A percentile compares a stretch with the other conserved stretches of the same genome.
Evolutionary conservation across 2,113 vertebrate genomes (phyloP).

Genomic region (Oceanodroma tethys): DNA sequence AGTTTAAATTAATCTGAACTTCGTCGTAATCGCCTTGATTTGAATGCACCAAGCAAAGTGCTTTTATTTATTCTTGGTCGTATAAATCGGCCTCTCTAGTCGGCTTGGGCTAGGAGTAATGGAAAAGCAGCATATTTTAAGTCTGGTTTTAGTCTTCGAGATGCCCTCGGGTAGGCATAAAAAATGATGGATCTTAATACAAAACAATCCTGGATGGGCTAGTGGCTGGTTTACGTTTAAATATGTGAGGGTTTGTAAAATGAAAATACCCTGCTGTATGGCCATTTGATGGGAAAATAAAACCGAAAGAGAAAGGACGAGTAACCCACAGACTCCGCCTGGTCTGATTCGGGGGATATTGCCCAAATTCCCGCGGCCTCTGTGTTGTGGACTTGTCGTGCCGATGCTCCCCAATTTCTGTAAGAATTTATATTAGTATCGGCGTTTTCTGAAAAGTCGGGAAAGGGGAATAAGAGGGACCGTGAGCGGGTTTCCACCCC

Average conservation of each 20-base stretch:
- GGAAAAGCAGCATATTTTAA: neutral
- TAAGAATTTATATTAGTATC: neutral
- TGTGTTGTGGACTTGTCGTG: neutral
- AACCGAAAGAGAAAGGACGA: slow-evolving; percentile 13
- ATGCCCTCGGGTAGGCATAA: neutral
- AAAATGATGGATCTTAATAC: neutral
- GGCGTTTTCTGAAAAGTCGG: neutral
- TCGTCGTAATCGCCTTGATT: neutral
- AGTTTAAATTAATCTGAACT: slow-evolving; percentile 9
- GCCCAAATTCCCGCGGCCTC: neutral
- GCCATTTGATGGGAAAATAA: neutral
- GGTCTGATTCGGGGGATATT: neutral
- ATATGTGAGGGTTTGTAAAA: neutral
- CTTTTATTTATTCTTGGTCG: neutral
- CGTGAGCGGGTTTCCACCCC: neutral
- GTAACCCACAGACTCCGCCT: neutral
- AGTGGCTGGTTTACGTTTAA: neutral
- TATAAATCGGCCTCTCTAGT: neutral
- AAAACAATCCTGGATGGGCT: neutral
- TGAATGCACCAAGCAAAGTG: neutral
- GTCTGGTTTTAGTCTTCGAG: neutral
- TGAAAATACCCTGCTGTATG: neutral
- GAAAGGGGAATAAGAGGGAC: neutral
- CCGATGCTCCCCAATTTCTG: neutral
- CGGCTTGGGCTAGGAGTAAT: neutral